phyloP scores from a whole-genome alignment of 2,888 invertebrate genomes.

The Chrysolina oricalcia region DNA sequence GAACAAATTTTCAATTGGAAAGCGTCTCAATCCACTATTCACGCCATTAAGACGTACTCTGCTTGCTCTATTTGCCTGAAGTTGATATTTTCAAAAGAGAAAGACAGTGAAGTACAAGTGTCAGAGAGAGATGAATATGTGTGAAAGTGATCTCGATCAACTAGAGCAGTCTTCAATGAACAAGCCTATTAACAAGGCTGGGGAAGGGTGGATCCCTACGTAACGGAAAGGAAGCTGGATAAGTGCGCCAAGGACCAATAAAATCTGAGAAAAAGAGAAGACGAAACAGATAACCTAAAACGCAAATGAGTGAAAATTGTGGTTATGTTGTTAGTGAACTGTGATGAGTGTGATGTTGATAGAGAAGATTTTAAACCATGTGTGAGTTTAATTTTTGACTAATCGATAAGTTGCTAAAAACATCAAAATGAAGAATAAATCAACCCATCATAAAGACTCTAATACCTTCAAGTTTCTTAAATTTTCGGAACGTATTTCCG shows the following conservation, averaged over 20 bases:
- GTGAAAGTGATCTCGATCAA: too few relatives aligned
- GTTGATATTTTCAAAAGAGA: too few relatives aligned
- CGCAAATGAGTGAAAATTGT: background rate
- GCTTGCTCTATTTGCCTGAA: too few relatives aligned
- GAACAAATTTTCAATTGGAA: too few relatives aligned
- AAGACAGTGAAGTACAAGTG: too few relatives aligned
- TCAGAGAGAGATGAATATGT: too few relatives aligned
- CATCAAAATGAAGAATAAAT: constrained; percentile 79
- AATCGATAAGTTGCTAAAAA: constrained; percentile 6
- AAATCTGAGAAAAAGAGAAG: background rate
- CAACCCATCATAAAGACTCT: constrained; percentile 81
- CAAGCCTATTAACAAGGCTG: too few relatives aligned
- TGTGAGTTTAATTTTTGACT: background rate
- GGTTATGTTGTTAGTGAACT: background rate
- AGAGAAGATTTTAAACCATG: background rate
- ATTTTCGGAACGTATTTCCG: constrained; percentile 89
- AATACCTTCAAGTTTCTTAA: constrained; percentile 91
- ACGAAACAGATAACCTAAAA: background rate
- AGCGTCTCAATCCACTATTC: too few relatives aligned
- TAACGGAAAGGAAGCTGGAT: too few relatives aligned
- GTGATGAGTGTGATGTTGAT: background rate
- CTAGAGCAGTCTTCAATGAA: too few relatives aligned
- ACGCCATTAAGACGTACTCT: too few relatives aligned
- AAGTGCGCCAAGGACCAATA: background rate
- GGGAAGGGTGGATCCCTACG: too few relatives aligned